Base-by-base conservation (phyloP, 2,888 invertebrate species). In the Eristalis intricaria region DNA sequence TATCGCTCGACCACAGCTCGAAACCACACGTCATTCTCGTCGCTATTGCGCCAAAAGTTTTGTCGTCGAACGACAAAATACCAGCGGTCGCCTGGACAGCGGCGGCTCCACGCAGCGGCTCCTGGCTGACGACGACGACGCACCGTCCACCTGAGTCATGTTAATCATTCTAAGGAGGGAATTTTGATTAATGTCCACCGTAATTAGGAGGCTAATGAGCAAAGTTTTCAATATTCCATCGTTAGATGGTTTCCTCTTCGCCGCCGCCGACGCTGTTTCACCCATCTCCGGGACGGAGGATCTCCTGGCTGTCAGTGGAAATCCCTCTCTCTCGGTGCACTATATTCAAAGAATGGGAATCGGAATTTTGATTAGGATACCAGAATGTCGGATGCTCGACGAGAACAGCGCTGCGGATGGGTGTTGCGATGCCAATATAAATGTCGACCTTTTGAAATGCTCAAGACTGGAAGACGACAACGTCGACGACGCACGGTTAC, bases 341-440 rank as follows among this genome's bases (percentile, higher is more conserved):
- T 15, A 50, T 35, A 22, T 22, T 38, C 32, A 32, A 43, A 13
- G 89, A 89, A 90, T 90, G 90, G 89, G 86, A 89, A 89, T 90
- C 89, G 92, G 93, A 91, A 93, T 93, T 93, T 93, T 93, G 93
- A 93, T 93, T 93, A 93, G 92, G 91, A 91, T 90, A 90, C 90
- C 91, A 90, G 89, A 89, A 89, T 90, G 90, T 87, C 88, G 75
- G 83, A 76, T 84, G 76, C 73, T 76, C 73, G 68, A 64, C 70
- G 83, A 70, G 50, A 19, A 50, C 63, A 76, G 80, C 84, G 64
- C 71, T 80, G 81, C 64, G 73, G 58, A 66, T 79, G 87, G 87
- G 88, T 88, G 88, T 88, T 84, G 80, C 88, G 80, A 88, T 88
- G 88, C 88, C 88, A 84, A 88, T 88, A 88, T 84, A 88, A 88